Evolutionary conservation across 1,140 invertebrate species (phyloP).

Genomic region (Aphelinus certus): DNA sequence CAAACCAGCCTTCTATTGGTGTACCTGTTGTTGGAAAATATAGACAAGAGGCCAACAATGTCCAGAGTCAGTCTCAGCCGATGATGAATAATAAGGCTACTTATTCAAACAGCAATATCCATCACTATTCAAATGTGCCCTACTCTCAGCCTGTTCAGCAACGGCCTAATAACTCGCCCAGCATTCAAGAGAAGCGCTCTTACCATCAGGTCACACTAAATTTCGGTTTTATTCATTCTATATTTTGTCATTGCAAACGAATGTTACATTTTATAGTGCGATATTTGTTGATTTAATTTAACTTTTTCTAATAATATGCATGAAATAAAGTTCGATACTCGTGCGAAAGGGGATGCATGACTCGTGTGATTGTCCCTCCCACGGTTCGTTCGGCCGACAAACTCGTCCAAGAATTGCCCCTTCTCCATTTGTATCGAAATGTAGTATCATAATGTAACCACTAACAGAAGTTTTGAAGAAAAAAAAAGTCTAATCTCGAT

Average conservation of each 20-base stretch:
- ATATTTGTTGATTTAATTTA: too few relatives aligned
- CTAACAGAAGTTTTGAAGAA: constrained; percentile 31
- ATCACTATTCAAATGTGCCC: constrained; percentile 63
- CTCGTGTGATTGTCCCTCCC: too few relatives aligned
- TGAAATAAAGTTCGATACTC: too few relatives aligned
- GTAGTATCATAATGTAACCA: background rate
- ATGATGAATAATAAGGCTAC: constrained; percentile 64
- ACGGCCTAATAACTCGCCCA: constrained; percentile 61
- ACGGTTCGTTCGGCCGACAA: too few relatives aligned
- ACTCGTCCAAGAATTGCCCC: background rate
- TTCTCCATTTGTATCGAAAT: background rate
- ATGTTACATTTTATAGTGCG: too few relatives aligned
- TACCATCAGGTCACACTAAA: constrained; percentile 59
- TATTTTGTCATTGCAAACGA: too few relatives aligned
- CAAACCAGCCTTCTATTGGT: constrained; percentile 64
- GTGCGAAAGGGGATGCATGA: too few relatives aligned
- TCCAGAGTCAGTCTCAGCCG: constrained; percentile 62
- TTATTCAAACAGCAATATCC: constrained; percentile 63
- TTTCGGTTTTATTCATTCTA: too few relatives aligned
- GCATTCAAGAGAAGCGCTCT: constrained; percentile 62
- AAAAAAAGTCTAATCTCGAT: constrained; percentile 31
- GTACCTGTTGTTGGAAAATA: constrained; percentile 63
- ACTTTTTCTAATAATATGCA: too few relatives aligned
- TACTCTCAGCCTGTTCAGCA: constrained; percentile 64
- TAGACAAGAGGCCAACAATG: constrained; percentile 59